phyloP scores from a whole-genome alignment of 2,797 vertebrate genomes.

The Babyrousa celebensis region DNA sequence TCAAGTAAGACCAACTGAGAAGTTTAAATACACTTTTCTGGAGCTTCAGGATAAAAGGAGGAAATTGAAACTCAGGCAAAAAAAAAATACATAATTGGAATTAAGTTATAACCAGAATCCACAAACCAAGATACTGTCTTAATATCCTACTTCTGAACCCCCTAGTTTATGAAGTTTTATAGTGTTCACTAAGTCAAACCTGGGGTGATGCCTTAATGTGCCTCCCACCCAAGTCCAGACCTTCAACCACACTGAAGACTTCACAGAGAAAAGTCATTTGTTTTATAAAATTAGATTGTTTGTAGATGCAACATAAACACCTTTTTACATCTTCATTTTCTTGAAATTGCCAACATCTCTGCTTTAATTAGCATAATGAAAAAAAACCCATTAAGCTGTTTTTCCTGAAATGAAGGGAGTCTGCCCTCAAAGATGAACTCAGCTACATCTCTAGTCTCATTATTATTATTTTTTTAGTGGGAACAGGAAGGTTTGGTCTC shows the following conservation, averaged over 20 bases:
- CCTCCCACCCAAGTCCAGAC: not conserved
- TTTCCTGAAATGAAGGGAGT: conserved; percentile 15
- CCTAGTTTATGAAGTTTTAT: not conserved
- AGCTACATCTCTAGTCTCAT: not conserved
- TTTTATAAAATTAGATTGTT: conserved; percentile 15
- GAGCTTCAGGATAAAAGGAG: not conserved
- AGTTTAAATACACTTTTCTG: not conserved
- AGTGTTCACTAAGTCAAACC: not conserved
- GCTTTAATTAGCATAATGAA: conserved; percentile 61
- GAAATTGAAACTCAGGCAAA: not conserved
- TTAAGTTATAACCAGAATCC: not conserved
- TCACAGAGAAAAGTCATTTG: not conserved
- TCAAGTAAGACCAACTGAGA: not conserved
- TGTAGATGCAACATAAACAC: not conserved
- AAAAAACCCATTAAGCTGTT: conserved; percentile 47
- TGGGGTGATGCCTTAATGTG: not conserved
- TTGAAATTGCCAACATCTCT: conserved; percentile 20
- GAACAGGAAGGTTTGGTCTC: not conserved
- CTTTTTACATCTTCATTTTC: conserved; percentile 2
- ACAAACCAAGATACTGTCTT: not conserved
- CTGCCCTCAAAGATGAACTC: not conserved
- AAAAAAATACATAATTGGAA: not conserved
- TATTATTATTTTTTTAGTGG: not conserved
- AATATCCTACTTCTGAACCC: not conserved
- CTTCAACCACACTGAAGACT: not conserved